Base-by-base conservation (phyloP, 2,797 vertebrate genomes). In the Sebastiscus albofasciatus region DNA sequence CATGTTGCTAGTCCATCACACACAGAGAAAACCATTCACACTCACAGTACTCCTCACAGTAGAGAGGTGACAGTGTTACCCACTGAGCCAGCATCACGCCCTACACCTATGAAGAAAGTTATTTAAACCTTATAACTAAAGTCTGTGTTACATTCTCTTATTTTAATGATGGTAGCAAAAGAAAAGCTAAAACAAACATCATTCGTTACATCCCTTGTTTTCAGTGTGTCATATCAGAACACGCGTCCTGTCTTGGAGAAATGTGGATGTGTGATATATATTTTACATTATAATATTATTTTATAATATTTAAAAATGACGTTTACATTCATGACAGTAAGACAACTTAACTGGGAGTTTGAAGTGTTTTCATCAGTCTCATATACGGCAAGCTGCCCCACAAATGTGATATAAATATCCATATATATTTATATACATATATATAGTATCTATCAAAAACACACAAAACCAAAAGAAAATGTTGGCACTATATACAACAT, bases 281-380 rank as follows among this genome's bases (percentile, higher is more conserved):
- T 60, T 9, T 67, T 58, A 78, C 13, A 74, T 68, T 79, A 65
- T 42, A 79, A 69, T 70, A 39, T 13, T 7, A 10, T 54, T 12
- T 72, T 59, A 64, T 22, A 79, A 31, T 68, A 68, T 75, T 42
- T 27, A 29, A 66, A 31, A 49, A 52, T n/a, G 2, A 18, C 16
- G 24, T 74, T 75, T 34, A 64, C 31, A 55, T 42, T 72, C 49
- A 72, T 46, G 49, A 49, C 46, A 49, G 46, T 20, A 49, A 27
- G 46, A 77, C 33, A 54, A 16, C 20, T 82, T 22, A 27, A 22
- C 22, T 73, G 11, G 39, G 18, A 56, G 16, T 34, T 49, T 49
- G 13, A 58, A 59, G 33, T 18, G 7, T 31, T 58, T 42, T 22
- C n/a, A 46, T 71, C 16, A 33, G 42, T 54, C 27, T 54, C 29